phyloP scores from a whole-genome alignment of 2,113 vertebrate species.

The Polyodon spathula region DNA sequence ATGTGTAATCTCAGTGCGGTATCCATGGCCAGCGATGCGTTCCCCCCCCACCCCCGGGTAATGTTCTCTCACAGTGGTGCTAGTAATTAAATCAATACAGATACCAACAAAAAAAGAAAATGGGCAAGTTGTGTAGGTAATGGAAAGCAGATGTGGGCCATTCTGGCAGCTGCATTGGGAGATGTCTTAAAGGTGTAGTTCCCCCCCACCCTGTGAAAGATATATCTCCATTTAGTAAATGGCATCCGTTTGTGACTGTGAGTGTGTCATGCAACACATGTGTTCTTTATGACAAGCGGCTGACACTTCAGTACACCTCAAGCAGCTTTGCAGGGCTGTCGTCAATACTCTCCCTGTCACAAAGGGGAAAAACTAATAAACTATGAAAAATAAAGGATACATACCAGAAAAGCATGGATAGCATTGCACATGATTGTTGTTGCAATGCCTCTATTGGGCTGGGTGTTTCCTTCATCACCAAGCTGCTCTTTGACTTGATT shows the following conservation, averaged over 20 bases:
- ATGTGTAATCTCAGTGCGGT: slow-evolving; percentile 35
- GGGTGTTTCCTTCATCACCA: too few species aligned
- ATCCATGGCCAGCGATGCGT: slow-evolving; percentile 48
- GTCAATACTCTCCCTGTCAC: slow-evolving; percentile 53
- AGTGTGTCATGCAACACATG: slow-evolving; percentile 25
- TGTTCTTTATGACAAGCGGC: slow-evolving; percentile 35
- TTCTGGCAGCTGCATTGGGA: slow-evolving; percentile 42
- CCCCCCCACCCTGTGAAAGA: slow-evolving; percentile 61
- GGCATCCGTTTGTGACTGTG: slow-evolving; percentile 48
- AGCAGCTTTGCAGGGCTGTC: slow-evolving; percentile 57
- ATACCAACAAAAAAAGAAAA: slow-evolving; percentile 45
- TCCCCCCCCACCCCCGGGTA: slow-evolving; percentile 52
- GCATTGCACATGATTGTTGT: too few species aligned
- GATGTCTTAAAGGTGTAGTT: slow-evolving; percentile 58
- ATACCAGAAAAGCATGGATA: too few species aligned
- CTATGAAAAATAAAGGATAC: too few species aligned
- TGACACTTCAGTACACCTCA: slow-evolving; percentile 55
- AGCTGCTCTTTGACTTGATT: too few species aligned
- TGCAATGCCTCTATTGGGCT: too few species aligned
- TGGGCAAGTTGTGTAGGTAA: slow-evolving; percentile 62
- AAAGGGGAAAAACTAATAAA: slow-evolving; percentile 45
- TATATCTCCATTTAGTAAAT: slow-evolving; percentile 59
- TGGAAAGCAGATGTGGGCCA: slow-evolving; percentile 66
- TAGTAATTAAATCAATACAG: slow-evolving; percentile 77
- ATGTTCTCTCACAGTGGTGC: slow-evolving; percentile 61